A percentile compares a stretch with the other conserved stretches of the same genome.
phyloP scores from a whole-genome alignment of 2,888 invertebrate species.

The Muscina levida region DNA sequence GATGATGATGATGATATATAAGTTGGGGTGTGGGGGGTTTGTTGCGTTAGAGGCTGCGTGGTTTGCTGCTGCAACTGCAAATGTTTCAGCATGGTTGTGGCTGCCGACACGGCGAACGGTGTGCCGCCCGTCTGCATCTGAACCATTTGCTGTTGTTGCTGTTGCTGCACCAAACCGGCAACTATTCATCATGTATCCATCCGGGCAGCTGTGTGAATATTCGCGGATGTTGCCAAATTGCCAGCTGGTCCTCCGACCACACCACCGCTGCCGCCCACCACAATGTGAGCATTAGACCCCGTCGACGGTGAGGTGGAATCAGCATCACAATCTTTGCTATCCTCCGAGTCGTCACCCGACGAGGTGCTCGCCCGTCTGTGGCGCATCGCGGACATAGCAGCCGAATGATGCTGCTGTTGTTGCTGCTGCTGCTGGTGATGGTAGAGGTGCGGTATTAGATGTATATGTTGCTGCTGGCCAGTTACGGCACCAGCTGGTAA shows the following conservation, averaged over 20 bases:
- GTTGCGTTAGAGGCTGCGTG: conserved; percentile 67
- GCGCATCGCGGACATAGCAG: conserved; percentile 70
- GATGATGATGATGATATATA: conserved; percentile 56
- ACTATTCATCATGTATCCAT: conserved; percentile 78
- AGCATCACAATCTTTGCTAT: conserved; percentile 79
- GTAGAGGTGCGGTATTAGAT: conserved; percentile 65
- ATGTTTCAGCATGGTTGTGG: conserved; percentile 67
- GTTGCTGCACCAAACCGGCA: conserved; percentile 77
- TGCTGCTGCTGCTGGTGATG: conserved; percentile 68
- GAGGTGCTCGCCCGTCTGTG: conserved; percentile 79
- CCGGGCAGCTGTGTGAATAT: conserved; percentile 77
- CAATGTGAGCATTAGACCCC: conserved; percentile 60
- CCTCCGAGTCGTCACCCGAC: conserved; percentile 79
- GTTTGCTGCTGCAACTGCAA: conserved; percentile 68
- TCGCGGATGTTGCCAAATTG: conserved; percentile 71
- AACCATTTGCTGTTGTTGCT: conserved; percentile 67
- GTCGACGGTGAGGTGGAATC: conserved; percentile 72
- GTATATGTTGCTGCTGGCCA: conserved; percentile 65
- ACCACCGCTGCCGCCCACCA: conserved; percentile 54
- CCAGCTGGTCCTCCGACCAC: conserved; percentile 61
- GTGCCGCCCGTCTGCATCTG: conserved; percentile 72
- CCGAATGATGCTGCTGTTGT: conserved; percentile 69
- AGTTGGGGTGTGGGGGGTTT: conserved; percentile 59
- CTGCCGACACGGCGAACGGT: conserved; percentile 64
- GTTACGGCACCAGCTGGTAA: conserved; percentile 68